Evolutionary conservation across 53 echinoderm and acorn worm species (phyloP), one percentile per base, ranked within the genome.

Genomic region (Luidia sarsii): DNA sequence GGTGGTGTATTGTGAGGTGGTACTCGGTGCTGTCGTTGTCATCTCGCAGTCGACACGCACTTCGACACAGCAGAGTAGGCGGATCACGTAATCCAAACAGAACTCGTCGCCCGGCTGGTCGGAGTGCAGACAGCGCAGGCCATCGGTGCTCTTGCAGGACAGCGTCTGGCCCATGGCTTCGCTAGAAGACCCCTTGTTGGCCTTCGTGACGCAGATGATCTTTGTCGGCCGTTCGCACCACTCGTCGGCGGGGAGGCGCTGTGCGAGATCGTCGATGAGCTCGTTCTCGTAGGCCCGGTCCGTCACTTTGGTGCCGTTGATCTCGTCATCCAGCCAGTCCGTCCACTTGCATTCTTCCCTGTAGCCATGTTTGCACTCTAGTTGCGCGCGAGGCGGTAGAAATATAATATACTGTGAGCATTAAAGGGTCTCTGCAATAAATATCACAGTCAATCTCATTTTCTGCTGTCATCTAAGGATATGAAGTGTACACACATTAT

Each of bases 281-380:
- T 82, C 82, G 21, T 14, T 66, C 41, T 82, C 82, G 3, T 29
- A 53, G 41, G 5, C 19, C 1, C 0, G 16, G 49, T 43, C 53
- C 7, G 30, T 35, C 31, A 68, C 82, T 19, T 67, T 68, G 8
- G 39, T 15, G 19, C 68, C 68, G 7, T 82, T 66, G 2, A 82
- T 8, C 45, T 82, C 82, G 30, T 82, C 82, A 56, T 82, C 82
- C 69, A 82, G 10, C 82, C 82, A 82, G 0, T 41, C 82, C 14
- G 82, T 82, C 82, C 82, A 82, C 4, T 27, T 54, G 32, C 82
- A 82, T 9, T 24, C 64, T 37, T 56, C 51, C n/a, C 54, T 48
- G 7, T 57, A 82, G 2, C 39, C 57, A 4, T 55, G 74, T 25
- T 56, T 41, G 22, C 74, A 74, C 18, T 14, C 74, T 74, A 15